Conservation (phyloP, 1,140 invertebrate genomes). For the Drosophila murphyi region DNA sequence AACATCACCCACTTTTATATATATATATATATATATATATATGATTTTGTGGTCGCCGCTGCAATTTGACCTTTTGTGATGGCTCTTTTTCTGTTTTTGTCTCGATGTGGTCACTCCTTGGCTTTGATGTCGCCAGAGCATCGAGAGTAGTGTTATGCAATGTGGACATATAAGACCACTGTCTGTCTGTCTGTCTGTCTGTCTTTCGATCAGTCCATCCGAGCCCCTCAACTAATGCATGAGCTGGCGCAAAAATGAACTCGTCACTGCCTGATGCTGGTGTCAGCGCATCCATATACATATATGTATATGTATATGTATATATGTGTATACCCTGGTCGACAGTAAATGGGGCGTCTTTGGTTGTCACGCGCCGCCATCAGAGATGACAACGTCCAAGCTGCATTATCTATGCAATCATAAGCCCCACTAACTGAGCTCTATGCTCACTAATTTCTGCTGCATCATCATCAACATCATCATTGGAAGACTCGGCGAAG, state of each 20-base stretch:
- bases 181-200: background rate
- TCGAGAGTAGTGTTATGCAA: constrained; percentile 57
- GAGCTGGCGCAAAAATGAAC: constrained; percentile 77
- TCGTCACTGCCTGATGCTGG: constrained; percentile 70
- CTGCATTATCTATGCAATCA: constrained; percentile 64
- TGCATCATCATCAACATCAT: constrained; percentile 53
- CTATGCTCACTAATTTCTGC: constrained; percentile 45
- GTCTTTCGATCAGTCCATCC: constrained; percentile 11
- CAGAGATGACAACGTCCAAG: constrained; percentile 59
- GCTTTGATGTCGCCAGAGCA: constrained; percentile 72
- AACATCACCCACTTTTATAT: constrained; percentile 76
- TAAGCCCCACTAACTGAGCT: background rate
- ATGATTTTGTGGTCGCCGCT: constrained; percentile 44
- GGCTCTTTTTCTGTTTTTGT: constrained; percentile 44
- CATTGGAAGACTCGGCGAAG: too few species aligned
- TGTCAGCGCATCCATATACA: constrained; percentile 34
- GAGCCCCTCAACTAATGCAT: constrained; percentile 67
- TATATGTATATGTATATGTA: background rate
- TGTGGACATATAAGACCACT: constrained; percentile 27
- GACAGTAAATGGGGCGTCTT: constrained; percentile 44
- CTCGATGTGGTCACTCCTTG: constrained; percentile 73
- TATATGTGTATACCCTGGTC: background rate
- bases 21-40: constrained; percentile 7
- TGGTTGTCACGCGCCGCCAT: constrained; percentile 67
- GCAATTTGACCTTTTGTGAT: constrained; percentile 44